Conservation (phyloP, 2,888 invertebrate genomes). For the Brachylomia viminalis region DNA sequence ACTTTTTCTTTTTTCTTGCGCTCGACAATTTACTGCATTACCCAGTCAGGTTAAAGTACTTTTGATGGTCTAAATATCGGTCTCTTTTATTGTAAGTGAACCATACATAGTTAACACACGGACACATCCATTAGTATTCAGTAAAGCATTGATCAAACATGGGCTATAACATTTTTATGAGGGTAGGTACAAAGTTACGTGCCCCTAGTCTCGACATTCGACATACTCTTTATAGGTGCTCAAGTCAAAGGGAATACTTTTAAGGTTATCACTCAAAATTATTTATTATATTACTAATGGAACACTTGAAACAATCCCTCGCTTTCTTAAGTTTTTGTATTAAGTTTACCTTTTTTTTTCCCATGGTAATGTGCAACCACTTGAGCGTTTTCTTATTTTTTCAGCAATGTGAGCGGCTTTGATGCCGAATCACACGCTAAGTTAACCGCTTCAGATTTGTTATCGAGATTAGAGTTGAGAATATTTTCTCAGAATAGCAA, state of each 20-base stretch:
- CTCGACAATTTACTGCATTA: not conserved
- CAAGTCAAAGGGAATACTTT: slow-evolving; percentile 84
- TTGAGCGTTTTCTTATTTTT: slow-evolving; percentile 74
- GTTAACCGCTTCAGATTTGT: slow-evolving; percentile 60
- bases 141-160: slow-evolving; percentile 57
- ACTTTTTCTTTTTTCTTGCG: not conserved
- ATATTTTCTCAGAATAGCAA: slow-evolving; percentile 61
- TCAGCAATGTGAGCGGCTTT: slow-evolving; percentile 61
- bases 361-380: slow-evolving; percentile 77
- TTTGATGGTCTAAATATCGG: not conserved
- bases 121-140: slow-evolving; percentile 35
- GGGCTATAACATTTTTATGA: slow-evolving; percentile 68
- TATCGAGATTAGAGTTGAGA: slow-evolving; percentile 60
- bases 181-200: slow-evolving; percentile 64
- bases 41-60: not conserved
- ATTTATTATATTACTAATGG: slow-evolving; percentile 87
- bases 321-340: slow-evolving; percentile 72
- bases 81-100: slow-evolving; percentile 28
- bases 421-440: slow-evolving; percentile 65
- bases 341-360: slow-evolving; percentile 71
- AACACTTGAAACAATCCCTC: slow-evolving; percentile 78
- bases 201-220: slow-evolving; percentile 68
- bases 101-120: slow-evolving; percentile 23
- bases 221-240: slow-evolving; percentile 77
- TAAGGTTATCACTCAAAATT: slow-evolving; percentile 86